phyloP scores from a whole-genome alignment of 2,888 invertebrate genomes.

The Ariolimax columbianus region DNA sequence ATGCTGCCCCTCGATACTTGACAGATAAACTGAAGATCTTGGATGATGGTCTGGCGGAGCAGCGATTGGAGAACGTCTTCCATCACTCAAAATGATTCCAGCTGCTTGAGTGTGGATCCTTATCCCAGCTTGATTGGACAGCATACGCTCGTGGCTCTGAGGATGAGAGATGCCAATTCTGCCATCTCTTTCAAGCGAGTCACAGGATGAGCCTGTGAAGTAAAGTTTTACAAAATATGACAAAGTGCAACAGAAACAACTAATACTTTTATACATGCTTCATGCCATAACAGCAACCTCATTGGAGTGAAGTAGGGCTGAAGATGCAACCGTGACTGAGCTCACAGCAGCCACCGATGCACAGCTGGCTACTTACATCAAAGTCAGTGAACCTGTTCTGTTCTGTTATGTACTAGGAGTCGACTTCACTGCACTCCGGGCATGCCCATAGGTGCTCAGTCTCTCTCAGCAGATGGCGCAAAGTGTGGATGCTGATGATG shows the following conservation, averaged over 20 bases:
- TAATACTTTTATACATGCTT: too few relatives aligned
- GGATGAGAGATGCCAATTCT: neutral
- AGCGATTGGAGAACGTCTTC: neutral
- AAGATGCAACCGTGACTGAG: too few relatives aligned
- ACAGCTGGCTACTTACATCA: too few relatives aligned
- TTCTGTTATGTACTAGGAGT: too few relatives aligned
- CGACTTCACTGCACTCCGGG: too few relatives aligned
- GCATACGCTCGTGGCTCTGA: slow-evolving; percentile 11
- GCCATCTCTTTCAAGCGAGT: slow-evolving; percentile 25
- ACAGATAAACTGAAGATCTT: slow-evolving; percentile 8
- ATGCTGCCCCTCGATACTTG: neutral
- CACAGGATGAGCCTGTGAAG: slow-evolving; percentile 27
- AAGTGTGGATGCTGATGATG: too few relatives aligned
- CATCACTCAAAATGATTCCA: slow-evolving; percentile 2
- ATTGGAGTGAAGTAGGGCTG: too few relatives aligned
- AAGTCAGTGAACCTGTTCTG: too few relatives aligned
- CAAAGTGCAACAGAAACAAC: neutral
- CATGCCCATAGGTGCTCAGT: too few relatives aligned
- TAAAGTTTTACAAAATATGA: neutral
- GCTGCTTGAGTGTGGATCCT: neutral
- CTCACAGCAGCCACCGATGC: too few relatives aligned
- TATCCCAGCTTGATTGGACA: slow-evolving; percentile 11
- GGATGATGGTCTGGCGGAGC: neutral
- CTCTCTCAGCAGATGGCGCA: too few relatives aligned
- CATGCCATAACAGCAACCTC: too few relatives aligned